A percentile compares a stretch with the other conserved stretches of the same genome.
Evolutionary conservation across 2,888 invertebrate genomes (phyloP).

Genomic region (Escarpia spicata): DNA sequence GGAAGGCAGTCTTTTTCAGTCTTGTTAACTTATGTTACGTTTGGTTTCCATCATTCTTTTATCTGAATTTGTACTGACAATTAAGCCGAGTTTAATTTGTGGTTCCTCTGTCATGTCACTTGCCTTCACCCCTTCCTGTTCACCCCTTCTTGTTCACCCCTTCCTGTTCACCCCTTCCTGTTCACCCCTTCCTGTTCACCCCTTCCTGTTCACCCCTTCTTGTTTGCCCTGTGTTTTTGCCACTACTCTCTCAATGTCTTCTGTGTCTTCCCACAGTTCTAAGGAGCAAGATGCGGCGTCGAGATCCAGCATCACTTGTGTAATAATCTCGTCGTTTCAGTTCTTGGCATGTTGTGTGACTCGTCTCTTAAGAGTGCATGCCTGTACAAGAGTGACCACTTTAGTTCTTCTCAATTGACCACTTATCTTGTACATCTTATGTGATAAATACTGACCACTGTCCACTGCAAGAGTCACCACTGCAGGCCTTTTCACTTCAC

Average conservation of each 20-base stretch:
- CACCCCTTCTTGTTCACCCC: not conserved
- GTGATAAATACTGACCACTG: not conserved
- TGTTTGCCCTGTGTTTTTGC: not conserved
- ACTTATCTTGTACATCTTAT: not conserved
- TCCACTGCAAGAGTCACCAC: not conserved
- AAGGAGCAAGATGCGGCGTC: not conserved
- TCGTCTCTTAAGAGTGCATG: not conserved
- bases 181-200: not conserved
- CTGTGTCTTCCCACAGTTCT: not conserved
- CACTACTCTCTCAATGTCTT: not conserved
- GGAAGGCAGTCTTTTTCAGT: not conserved
- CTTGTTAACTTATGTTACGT: not conserved
- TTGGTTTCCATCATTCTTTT: not conserved
- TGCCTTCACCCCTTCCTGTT: not conserved
- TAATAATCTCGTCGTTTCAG: not conserved
- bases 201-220: not conserved
- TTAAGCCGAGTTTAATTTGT: not conserved
- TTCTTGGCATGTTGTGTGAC: constrained; percentile 6
- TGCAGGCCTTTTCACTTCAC: not conserved
- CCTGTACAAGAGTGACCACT: not conserved
- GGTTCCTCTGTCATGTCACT: not conserved
- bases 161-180: not conserved
- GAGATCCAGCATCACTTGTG: not conserved
- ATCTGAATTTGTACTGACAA: not conserved
- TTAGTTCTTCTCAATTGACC: not conserved